phyloP scores from a whole-genome alignment of 1,140 invertebrate genomes.

The Sitophilus oryzae region DNA sequence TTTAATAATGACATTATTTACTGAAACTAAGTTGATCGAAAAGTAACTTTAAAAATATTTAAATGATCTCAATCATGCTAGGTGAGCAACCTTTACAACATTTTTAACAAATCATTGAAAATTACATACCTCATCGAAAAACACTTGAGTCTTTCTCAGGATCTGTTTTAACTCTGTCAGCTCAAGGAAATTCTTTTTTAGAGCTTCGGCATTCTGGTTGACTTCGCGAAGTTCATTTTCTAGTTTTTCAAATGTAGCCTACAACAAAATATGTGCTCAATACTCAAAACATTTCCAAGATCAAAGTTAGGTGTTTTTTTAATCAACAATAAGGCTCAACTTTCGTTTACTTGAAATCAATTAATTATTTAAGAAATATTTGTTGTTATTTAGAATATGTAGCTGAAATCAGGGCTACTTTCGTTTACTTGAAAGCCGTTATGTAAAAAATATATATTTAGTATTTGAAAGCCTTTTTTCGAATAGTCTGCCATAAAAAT shows the following conservation, averaged over 20 bases:
- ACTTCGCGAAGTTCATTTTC: conserved; percentile 95
- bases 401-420: too few species aligned
- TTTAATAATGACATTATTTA: too few species aligned
- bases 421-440: too few species aligned
- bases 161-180: conserved; percentile 95
- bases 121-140: conserved; percentile 91
- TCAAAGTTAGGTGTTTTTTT: too few species aligned
- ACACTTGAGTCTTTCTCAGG: conserved; percentile 91
- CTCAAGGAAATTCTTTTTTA: conserved; percentile 94
- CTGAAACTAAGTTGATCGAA: conserved; percentile 11
- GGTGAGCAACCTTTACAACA: conserved; percentile 28
- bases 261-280: conserved; percentile 33
- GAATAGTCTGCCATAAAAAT: too few species aligned
- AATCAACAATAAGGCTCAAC: too few species aligned
- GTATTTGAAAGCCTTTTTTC: too few species aligned
- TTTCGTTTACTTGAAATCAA: too few species aligned
- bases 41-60: conserved; percentile 3
- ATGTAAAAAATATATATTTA: too few species aligned
- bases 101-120: conserved; percentile 9
- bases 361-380: too few species aligned
- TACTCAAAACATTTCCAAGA: not conserved
- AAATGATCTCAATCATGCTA: conserved; percentile 33
- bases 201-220: conserved; percentile 93
- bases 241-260: conserved; percentile 93
- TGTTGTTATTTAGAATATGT: too few species aligned